A percentile compares a stretch with the other conserved stretches of the same genome.
Evolutionary conservation across 2,888 invertebrate species (phyloP).

Genomic region (Octonoba sinensis): DNA sequence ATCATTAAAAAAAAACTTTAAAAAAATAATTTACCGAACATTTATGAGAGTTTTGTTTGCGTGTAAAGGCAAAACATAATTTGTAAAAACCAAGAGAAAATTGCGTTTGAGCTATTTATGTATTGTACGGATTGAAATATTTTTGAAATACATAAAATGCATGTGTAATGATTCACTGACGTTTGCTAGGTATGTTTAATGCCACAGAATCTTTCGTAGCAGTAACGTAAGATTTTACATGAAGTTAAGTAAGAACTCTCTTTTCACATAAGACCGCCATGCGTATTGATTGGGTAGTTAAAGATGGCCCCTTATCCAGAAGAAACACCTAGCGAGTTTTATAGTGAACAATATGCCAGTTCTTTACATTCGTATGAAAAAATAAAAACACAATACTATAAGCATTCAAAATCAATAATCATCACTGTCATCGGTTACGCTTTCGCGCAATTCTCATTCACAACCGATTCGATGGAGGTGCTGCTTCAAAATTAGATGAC

Average conservation of each 20-base stretch:
- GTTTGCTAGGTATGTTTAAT: background rate
- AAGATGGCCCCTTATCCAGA: conserved; percentile 4
- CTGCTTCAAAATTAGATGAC: no score
- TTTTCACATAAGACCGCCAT: conserved; percentile 36
- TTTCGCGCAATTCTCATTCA: background rate
- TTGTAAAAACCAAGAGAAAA: no score
- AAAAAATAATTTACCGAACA: no score
- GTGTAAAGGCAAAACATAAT: no score
- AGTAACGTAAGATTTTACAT: no score
- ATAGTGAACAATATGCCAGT: background rate
- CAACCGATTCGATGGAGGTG: no score
- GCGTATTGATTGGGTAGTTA: conserved; percentile 47
- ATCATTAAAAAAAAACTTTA: no score
- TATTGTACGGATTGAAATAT: background rate
- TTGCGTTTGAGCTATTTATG: background rate
- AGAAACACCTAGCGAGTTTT: background rate
- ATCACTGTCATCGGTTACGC: conserved; percentile 2
- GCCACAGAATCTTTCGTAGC: background rate
- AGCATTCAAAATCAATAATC: background rate
- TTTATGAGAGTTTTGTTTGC: no score
- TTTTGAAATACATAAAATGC: no score
- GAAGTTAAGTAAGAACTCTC: conserved; percentile 1
- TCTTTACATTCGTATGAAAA: no score
- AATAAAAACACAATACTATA: background rate
- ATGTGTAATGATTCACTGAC: no score